A percentile compares a stretch with the other conserved stretches of the same genome.
Evolutionary conservation across 1,140 invertebrate species (phyloP).

Genomic region (Pseudomyrmex gracilis): DNA sequence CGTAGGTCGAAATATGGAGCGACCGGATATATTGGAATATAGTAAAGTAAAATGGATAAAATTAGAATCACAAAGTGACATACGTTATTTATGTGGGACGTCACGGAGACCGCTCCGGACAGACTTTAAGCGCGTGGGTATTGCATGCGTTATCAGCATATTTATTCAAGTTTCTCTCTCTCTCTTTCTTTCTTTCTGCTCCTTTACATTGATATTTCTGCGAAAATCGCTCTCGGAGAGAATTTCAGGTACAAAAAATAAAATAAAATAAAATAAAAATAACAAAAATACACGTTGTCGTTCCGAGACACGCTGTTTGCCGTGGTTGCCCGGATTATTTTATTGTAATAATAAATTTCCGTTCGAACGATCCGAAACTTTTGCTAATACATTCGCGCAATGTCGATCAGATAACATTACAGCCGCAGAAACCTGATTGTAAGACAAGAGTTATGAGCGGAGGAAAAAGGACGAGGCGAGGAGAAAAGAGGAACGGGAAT

Average conservation of each 20-base stretch:
- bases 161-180: conserved; percentile 36
- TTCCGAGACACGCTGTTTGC: conserved; percentile 15
- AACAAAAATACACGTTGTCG: neutral
- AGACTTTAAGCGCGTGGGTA: conserved; percentile 39
- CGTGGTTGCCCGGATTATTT: conserved; percentile 23
- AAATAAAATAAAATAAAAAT: too few relatives aligned
- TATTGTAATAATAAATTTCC: conserved; percentile 49
- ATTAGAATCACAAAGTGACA: conserved; percentile 50
- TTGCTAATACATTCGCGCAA: conserved; percentile 43
- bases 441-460: conserved; percentile 39
- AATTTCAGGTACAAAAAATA: conserved; percentile 5
- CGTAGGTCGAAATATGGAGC: conserved; percentile 44
- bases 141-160: conserved; percentile 34
- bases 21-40: conserved; percentile 41
- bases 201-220: conserved; percentile 21
- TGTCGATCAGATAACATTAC: conserved; percentile 42
- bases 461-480: too few relatives aligned
- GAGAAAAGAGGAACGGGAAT: neutral
- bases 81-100: conserved; percentile 31
- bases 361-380: conserved; percentile 40
- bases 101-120: neutral
- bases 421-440: conserved; percentile 42
- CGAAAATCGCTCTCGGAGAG: neutral
- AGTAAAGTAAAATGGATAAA: conserved; percentile 37
- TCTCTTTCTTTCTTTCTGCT: neutral